A percentile compares a stretch with the other conserved stretches of the same genome.
phyloP scores from a whole-genome alignment of 2,888 invertebrate species.

The Coecobrya sp. region DNA sequence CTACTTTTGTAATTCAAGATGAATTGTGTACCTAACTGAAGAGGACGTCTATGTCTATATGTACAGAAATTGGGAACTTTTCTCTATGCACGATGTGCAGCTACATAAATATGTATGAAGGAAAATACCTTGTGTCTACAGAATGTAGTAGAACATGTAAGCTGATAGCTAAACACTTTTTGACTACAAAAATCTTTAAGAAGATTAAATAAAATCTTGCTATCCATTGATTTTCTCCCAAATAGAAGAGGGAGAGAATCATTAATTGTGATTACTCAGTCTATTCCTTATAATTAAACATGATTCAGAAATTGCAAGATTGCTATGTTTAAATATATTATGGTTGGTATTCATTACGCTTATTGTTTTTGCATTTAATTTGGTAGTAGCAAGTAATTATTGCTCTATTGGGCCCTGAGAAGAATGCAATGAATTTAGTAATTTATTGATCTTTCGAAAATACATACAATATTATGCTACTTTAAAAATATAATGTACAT shows the following conservation, averaged over 20 bases:
- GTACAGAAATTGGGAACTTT: background rate
- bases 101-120: slow-evolving; percentile 22
- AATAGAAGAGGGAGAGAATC: background rate
- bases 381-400: too few relatives aligned
- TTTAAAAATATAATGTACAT: too few relatives aligned
- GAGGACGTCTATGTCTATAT: too few relatives aligned
- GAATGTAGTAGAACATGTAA: background rate
- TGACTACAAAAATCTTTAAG: background rate
- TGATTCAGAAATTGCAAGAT: too few relatives aligned
- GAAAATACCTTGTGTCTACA: background rate
- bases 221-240: background rate
- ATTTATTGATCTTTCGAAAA: too few relatives aligned
- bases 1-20: background rate
- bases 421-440: too few relatives aligned
- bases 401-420: too few relatives aligned
- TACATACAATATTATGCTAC: too few relatives aligned
- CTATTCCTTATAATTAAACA: background rate
- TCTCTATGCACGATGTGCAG: background rate
- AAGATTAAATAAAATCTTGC: background rate
- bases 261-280: background rate
- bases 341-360: too few relatives aligned
- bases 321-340: too few relatives aligned
- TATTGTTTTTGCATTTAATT: too few relatives aligned
- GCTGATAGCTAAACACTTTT: background rate
- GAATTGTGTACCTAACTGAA: slow-evolving; percentile 6